Evolutionary conservation across 2,113 vertebrate genomes (phyloP), one percentile per base, ranked within the genome.

Genomic region (Phyllostomus discolor): DNA sequence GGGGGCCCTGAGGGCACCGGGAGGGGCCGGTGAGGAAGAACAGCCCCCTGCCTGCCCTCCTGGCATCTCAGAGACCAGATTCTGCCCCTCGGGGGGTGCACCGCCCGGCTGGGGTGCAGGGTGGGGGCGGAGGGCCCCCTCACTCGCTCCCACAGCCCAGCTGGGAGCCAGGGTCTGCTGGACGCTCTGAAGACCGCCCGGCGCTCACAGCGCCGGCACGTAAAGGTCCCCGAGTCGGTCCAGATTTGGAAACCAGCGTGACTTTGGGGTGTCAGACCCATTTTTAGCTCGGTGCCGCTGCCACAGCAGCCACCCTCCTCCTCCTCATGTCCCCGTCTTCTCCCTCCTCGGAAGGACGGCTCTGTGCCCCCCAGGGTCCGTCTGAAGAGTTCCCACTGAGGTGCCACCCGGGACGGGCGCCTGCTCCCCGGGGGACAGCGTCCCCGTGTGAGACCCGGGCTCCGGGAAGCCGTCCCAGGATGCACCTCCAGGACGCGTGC

Each of bases 371-470:
- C 11, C 3, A n/a, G 52, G 78, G 26, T 12, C 20, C 50, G 50
- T 35, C 86, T 69, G 38, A 59, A 2, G n/a, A 31, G 52, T 28
- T 12, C 69, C 7, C 24, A 38, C 59, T 9, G 38, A 19, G n/a
- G 12, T 7, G 0, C n/a, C 9, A 4, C 12, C 26, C 17, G 2
- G 46, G 62, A 28, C 50, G 15, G 20, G 6, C 3, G 11, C 50
- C 95, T 52, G 17, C 31, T 5, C 20, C 54, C 73, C 17, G 11
- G 54, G 86, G n/a, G 20, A 16, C 33, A 76, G 73, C 8, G 4
- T 10, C 43, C 73, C 33, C 16, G 5, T 8, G 8, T 17, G 28
- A 17, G 43, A 46, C 73, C 70, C 11, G 15, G 70, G 11, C 14
- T 54, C 59, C 41, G 0, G 1, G 22, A 46, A 38, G 3, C 70